Conservation (phyloP, 35 echinoderm and acorn worm species). For the Apostichopus californicus region DNA sequence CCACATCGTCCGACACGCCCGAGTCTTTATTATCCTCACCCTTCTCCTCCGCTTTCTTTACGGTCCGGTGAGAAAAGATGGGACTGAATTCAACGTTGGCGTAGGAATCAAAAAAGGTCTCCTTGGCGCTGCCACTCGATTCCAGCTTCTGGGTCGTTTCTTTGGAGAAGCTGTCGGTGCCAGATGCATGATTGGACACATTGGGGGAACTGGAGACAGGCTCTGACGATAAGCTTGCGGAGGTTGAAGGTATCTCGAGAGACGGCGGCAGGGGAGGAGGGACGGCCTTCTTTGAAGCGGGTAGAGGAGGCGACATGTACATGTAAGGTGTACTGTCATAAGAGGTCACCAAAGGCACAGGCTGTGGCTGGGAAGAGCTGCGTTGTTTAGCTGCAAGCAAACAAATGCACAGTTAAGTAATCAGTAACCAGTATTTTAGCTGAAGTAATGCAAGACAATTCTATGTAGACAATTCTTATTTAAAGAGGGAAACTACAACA, state of each 20-base stretch:
- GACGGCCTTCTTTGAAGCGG: not conserved
- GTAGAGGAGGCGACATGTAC: constrained; percentile 52
- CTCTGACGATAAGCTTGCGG: not conserved
- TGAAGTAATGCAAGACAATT: no score
- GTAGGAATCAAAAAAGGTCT: constrained; percentile 64
- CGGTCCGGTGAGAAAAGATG: not conserved
- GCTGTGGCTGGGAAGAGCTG: constrained; percentile 7
- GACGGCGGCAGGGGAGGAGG: not conserved
- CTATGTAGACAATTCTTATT: no score
- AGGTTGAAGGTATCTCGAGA: not conserved
- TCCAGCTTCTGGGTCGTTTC: not conserved
- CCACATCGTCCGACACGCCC: not conserved
- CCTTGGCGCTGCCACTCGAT: not conserved
- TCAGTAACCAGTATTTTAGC: no score
- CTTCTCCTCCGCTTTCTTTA: not conserved
- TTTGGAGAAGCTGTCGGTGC: not conserved
- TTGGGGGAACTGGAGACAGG: not conserved
- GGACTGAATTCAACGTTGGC: constrained; percentile 75
- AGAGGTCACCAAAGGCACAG: constrained; percentile 11
- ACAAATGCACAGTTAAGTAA: no score
- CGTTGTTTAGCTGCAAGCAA: constrained; percentile 23
- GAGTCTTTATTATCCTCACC: not conserved
- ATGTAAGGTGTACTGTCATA: constrained; percentile 48
- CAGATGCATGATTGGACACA: not conserved
- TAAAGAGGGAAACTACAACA: no score